Percentiles rank a stretch among this genome's conserved stretches.
These are phyloP conservation scores for Laothoe populi DNA, from an alignment of 2,888 invertebrate genomes.

Conservation along the genomic window DNA sequence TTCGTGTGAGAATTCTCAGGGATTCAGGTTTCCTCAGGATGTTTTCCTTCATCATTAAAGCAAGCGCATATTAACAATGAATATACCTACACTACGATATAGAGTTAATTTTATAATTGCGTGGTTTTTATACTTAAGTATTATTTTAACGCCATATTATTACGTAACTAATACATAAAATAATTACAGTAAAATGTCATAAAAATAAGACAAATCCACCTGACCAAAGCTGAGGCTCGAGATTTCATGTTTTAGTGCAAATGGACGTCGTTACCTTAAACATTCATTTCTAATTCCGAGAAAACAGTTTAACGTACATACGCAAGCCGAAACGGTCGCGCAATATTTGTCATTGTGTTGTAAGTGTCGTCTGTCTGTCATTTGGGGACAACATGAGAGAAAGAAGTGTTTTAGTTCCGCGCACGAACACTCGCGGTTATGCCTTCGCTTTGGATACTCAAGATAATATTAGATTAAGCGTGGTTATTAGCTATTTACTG, in stretches of 20 bases:
- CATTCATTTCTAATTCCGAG: slow-evolving; percentile 34
- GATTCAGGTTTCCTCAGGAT: no score
- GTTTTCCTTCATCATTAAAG: no score
- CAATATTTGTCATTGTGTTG: slow-evolving; percentile 64
- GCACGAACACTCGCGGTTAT: slow-evolving; percentile 46
- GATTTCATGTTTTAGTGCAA: slow-evolving; percentile 30
- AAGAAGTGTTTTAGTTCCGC: slow-evolving; percentile 72
- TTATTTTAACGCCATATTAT: no score
- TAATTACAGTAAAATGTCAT: background rate
- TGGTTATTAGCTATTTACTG: no score
- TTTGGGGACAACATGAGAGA: slow-evolving; percentile 54
- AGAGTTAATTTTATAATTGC: no score
- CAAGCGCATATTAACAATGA: no score
- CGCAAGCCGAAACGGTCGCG: slow-evolving; percentile 32
- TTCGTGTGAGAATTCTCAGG: no score
- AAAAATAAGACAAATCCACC: slow-evolving; percentile 12
- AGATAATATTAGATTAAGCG: no score
- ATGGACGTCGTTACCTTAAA: slow-evolving; percentile 27
- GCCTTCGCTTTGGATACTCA: slow-evolving; percentile 43
- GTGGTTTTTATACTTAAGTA: no score
- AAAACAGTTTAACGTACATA: slow-evolving; percentile 37
- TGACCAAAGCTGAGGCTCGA: slow-evolving; percentile 20
- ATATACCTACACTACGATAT: no score
- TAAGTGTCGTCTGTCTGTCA: slow-evolving; percentile 56
- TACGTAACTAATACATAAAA: background rate